Base-by-base conservation (phyloP, 2,797 vertebrate species). In the Distichodus sexfasciatus region DNA sequence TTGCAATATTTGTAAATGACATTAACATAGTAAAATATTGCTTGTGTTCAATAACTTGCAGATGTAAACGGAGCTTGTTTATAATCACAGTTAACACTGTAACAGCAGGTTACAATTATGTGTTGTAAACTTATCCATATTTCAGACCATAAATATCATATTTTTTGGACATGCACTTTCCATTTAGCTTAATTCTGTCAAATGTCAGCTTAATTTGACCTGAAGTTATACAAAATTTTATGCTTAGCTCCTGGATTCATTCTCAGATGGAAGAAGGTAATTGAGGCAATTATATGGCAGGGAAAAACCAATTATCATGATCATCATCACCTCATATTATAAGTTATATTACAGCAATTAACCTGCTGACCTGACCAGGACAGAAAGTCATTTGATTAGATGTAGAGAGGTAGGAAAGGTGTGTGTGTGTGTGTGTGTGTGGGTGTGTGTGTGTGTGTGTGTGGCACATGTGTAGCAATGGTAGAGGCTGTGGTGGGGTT, bases 231-330 rank as follows among this genome's bases (percentile, higher is more conserved):
- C 33, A 38, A 26, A 58, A 41, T 15, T 28, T 15, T 40, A 12
- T 40, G 14, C 36, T 24, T 36, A 47, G n/a, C 17, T 36, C 6
- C 29, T 38, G 26, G 44, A 15, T 40, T 69, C 41, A 66, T 38
- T 28, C 26, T 76, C 54, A 36, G 26, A 14, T 38, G n/a, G 21
- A 72, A 60, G 19, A 24, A 26, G 3, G 6, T 90, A 90, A 90
- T 85, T 86, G 84, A 86, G 80, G 82, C 86, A 83, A 86, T 89
- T 74, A 84, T 58, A 88, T 88, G 88, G 83, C 76, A 79, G 81
- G 57, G 2, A 59, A 83, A 79, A 71, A 75, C 74, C 11, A 79
- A 67, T 72, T 70, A 70, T 72, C 61, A 43, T 82, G 79, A 74
- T 79, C 72, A 55, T 9, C 2, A 74, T 83, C 86, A 83, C 33